Base-by-base conservation (phyloP, 2,797 vertebrate genomes). In the Mastacembelus armatus region DNA sequence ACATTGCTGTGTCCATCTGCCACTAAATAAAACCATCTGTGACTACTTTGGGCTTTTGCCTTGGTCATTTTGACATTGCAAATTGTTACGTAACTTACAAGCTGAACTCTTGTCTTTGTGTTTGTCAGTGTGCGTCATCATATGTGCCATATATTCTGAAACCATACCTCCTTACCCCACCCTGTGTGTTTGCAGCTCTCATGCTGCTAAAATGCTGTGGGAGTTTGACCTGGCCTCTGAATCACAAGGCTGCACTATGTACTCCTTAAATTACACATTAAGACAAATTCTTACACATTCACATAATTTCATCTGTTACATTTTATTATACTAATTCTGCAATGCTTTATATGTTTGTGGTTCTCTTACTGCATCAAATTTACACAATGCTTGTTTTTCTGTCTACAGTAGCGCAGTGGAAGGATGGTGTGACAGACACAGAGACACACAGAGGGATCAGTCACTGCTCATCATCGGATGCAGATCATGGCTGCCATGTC, bases 341-440 rank as follows among this genome's bases (percentile, higher is more conserved):
- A 38, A n/a, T 56, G 14, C 19, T 65, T 60, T 21, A 6, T 55
- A 30, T 38, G 5, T 59, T 56, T 50, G 10, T 51, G 7, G 10
- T 45, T 48, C 6, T 49, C 61, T 36, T 39, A 10, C 44, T 35
- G 32, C 9, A 18, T 45, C 10, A 32, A 39, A 39, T 55, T 30
- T 27, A 62, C 57, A 38, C 35, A 24, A 15, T 4, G 14, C 2
- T 14, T 47, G 24, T 78, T 73, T 72, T 80, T 61, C 44, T 74
- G 11, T 71, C 70, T 16, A 30, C 89, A 89, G 85, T 50, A 39
- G 18, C 58, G 27, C 49, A 75, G 43, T 60, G 56, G 39, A 64
- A 88, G 47, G 62, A 93, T 93, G 92, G 60, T 88, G 78, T 90
- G 84, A 91, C 77, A 48, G 49, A 64, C 45, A 32, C 39, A 15